Evolutionary conservation across 1,140 invertebrate species (phyloP).

Genomic region (Trypoxylus dichotomus): DNA sequence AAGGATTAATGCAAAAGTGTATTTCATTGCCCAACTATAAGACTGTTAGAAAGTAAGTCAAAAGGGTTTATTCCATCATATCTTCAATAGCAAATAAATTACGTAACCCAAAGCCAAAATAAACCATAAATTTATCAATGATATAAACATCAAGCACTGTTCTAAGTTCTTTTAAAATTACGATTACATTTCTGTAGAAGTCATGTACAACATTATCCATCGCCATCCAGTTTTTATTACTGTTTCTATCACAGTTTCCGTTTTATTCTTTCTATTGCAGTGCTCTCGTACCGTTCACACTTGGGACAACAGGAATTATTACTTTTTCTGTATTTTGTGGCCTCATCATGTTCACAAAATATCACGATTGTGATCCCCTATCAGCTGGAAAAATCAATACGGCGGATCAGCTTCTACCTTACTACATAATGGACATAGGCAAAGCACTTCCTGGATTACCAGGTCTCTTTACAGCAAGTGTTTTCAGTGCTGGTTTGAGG

Average conservation of each 20-base stretch:
- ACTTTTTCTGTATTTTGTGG: conserved; percentile 57
- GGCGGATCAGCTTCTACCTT: conserved; percentile 67
- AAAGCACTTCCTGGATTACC: conserved; percentile 67
- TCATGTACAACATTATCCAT: no score
- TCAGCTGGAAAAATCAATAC: conserved; percentile 56
- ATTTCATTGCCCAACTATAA: conserved; percentile 57
- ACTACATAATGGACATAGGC: conserved; percentile 75
- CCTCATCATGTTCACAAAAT: conserved; percentile 62
- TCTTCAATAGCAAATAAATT: no score
- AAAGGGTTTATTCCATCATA: not conserved
- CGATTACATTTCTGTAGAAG: no score
- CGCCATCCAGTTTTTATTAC: not conserved
- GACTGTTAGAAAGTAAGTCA: conserved; percentile 56
- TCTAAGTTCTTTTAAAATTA: no score
- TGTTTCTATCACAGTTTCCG: not conserved
- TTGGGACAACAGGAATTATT: not conserved
- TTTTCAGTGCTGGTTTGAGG: conserved; percentile 74
- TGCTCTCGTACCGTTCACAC: not conserved
- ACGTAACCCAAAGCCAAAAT: no score
- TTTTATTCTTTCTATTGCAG: not conserved
- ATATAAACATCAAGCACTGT: no score
- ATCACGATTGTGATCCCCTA: conserved; percentile 64
- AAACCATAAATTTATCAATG: no score
- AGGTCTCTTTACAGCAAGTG: conserved; percentile 75
- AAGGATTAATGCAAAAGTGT: conserved; percentile 62